Evolutionary conservation across 2,113 vertebrate species (phyloP).

Genomic region (Hiodon alosoides): DNA sequence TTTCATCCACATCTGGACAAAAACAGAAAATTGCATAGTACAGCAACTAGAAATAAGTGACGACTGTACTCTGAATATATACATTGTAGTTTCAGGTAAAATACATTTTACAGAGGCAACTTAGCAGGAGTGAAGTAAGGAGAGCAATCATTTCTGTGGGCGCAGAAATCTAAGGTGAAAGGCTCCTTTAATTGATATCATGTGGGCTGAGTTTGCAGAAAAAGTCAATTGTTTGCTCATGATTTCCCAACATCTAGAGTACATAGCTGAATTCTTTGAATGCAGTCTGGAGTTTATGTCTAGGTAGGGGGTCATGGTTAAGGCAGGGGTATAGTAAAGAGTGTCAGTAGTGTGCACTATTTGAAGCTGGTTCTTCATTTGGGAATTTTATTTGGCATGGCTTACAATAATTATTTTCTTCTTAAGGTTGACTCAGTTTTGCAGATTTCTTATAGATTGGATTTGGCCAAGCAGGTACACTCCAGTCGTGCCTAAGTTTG

Average conservation of each 20-base stretch:
- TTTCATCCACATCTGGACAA: too few species aligned
- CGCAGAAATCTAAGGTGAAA: background rate
- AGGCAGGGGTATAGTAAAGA: background rate
- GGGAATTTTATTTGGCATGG: background rate
- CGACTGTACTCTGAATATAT: background rate
- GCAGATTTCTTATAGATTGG: background rate
- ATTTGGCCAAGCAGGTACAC: background rate
- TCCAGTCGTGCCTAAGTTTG: too few species aligned
- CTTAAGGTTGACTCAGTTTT: background rate
- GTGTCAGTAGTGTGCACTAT: background rate
- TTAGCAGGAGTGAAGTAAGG: constrained; percentile 42
- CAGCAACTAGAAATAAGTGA: background rate
- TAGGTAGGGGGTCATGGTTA: background rate
- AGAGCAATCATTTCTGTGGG: constrained; percentile 51
- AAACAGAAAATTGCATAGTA: background rate
- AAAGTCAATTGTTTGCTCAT: constrained; percentile 34
- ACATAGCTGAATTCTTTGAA: background rate
- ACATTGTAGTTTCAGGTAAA: background rate
- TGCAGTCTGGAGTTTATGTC: too few species aligned
- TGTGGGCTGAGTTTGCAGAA: constrained; percentile 16
- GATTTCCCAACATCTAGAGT: constrained; percentile 46
- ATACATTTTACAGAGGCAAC: constrained; percentile 55
- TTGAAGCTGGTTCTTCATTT: constrained; percentile 1
- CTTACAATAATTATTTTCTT: background rate
- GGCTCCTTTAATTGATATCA: constrained; percentile 48